phyloP scores from a whole-genome alignment of 1,140 invertebrate species.

The Bombus affinis region DNA sequence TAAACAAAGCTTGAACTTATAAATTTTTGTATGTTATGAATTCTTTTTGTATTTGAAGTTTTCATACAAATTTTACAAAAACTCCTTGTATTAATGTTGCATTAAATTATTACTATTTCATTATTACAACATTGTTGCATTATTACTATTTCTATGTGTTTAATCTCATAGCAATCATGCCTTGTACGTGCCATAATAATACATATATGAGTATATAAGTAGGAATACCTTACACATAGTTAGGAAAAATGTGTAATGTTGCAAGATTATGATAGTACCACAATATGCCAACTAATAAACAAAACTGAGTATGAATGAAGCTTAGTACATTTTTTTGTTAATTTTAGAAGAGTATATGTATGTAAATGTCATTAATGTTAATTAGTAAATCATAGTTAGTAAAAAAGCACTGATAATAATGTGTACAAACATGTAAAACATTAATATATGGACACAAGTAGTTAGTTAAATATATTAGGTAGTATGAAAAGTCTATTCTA shows the following conservation, averaged over 20 bases:
- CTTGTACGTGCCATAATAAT: constrained; percentile 18
- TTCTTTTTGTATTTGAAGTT: background rate
- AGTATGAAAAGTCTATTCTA: background rate
- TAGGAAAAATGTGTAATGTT: constrained; percentile 14
- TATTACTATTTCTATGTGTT: background rate
- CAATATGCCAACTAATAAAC: background rate
- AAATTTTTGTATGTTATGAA: background rate
- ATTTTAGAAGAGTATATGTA: background rate
- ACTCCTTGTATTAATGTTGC: background rate
- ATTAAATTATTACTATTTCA: background rate
- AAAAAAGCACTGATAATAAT: background rate
- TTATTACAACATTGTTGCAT: background rate
- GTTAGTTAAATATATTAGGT: background rate
- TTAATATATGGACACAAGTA: background rate
- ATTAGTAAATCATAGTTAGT: background rate
- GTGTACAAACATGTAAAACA: background rate
- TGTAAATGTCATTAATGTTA: background rate
- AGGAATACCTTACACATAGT: background rate
- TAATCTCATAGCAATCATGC: background rate
- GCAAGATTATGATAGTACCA: constrained; percentile 6
- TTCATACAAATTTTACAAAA: background rate
- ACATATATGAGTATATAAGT: background rate
- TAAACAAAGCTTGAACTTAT: constrained; percentile 3
- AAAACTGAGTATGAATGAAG: background rate
- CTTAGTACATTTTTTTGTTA: background rate